Evolutionary conservation across 2,888 invertebrate species (phyloP).

Genomic region (Andrena minutula): DNA sequence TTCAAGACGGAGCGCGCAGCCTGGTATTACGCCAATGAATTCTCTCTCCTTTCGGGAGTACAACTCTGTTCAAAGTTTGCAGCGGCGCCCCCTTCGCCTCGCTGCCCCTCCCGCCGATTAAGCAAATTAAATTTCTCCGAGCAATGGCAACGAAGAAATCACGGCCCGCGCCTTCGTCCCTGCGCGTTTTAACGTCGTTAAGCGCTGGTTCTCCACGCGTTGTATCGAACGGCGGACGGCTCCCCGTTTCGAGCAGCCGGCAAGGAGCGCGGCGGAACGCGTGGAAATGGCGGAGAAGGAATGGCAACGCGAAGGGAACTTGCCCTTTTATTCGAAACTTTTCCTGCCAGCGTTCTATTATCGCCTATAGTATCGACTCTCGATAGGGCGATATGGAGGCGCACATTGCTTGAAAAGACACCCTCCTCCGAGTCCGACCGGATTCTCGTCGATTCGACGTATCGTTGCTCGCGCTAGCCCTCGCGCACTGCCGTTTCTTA

Average conservation of each 20-base stretch:
- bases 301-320: constrained; percentile 52
- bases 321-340: constrained; percentile 60
- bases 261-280: constrained; percentile 41
- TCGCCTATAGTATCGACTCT: constrained; percentile 18
- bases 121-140: constrained; percentile 82
- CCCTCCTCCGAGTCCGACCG: background rate
- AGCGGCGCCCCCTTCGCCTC: constrained; percentile 45
- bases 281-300: constrained; percentile 9
- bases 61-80: constrained; percentile 78
- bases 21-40: constrained; percentile 79
- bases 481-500: constrained; percentile 2
- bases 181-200: constrained; percentile 76
- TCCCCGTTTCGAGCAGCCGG: constrained; percentile 46
- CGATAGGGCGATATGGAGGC: constrained; percentile 29
- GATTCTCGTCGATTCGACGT: background rate
- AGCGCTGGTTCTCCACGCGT: constrained; percentile 68
- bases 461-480: constrained; percentile 2
- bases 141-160: constrained; percentile 80
- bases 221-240: constrained; percentile 64
- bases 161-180: constrained; percentile 64
- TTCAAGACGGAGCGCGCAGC: constrained; percentile 36
- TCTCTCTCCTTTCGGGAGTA: constrained; percentile 73
- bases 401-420: background rate
- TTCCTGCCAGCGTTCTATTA: constrained; percentile 34
- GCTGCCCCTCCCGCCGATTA: constrained; percentile 76